Evolutionary conservation across 2,888 invertebrate species (phyloP).

Genomic region (Amiota communis): DNA sequence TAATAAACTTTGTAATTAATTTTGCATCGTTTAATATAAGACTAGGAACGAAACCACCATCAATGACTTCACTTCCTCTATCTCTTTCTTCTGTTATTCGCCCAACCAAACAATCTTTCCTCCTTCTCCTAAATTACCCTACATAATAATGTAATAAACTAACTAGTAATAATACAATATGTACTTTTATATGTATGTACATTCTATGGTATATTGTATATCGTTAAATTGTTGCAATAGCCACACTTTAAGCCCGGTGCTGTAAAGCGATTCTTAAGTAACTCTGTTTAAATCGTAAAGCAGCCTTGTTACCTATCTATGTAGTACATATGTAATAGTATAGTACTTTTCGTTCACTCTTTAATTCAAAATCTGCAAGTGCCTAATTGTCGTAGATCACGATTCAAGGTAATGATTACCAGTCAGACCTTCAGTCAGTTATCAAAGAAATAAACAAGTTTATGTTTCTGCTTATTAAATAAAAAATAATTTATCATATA

Average conservation of each 20-base stretch:
- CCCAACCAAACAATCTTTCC: neutral
- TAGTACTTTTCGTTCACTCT: too few relatives aligned
- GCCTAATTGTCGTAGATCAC: conserved; percentile 60
- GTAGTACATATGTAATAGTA: too few relatives aligned
- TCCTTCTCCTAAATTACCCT: neutral
- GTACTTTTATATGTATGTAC: too few relatives aligned
- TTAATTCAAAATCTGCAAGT: conserved; percentile 16
- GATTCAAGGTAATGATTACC: conserved; percentile 39
- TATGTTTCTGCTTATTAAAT: too few relatives aligned
- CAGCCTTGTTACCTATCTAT: too few relatives aligned
- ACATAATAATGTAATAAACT: too few relatives aligned
- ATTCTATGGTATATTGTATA: neutral
- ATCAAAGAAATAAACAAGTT: too few relatives aligned
- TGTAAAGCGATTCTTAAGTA: neutral
- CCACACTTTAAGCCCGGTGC: conserved; percentile 27
- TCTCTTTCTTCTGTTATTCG: neutral
- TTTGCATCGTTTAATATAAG: conserved; percentile 60
- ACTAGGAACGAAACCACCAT: neutral
- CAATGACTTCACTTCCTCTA: neutral
- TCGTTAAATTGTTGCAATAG: conserved; percentile 24
- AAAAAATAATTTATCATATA: too few relatives aligned
- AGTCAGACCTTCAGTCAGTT: too few relatives aligned
- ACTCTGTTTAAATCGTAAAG: too few relatives aligned
- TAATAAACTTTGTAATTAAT: conserved; percentile 67
- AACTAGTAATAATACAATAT: neutral